Percentiles rank a stretch among this genome's conserved stretches.
These are phyloP conservation scores for Vidua chalybeata DNA, from an alignment of 2,113 vertebrate genomes.

Conservation along the genomic window DNA sequence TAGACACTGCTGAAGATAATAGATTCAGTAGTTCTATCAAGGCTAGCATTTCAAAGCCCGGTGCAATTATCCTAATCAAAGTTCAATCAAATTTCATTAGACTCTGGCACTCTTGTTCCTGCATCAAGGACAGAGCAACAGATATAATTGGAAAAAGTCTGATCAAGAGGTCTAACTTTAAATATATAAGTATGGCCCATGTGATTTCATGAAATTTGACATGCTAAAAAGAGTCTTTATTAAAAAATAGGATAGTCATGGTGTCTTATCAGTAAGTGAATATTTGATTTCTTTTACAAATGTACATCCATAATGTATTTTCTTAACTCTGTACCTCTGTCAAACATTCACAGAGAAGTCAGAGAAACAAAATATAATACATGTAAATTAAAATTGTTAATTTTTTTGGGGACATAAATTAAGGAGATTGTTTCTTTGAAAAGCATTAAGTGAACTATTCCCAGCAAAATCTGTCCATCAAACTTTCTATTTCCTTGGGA, in stretches of 20 bases:
- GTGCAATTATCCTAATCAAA: slow-evolving; percentile 28
- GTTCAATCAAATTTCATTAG: slow-evolving; percentile 27
- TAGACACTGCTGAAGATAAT: not conserved
- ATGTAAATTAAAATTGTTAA: not conserved
- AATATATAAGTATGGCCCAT: not conserved
- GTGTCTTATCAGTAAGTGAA: not conserved
- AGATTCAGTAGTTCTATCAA: not conserved
- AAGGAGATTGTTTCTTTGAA: not conserved
- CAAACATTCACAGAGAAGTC: not conserved
- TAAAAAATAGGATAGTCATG: not conserved
- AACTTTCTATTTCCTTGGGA: not conserved
- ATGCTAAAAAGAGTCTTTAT: not conserved
- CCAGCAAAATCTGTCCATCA: not conserved
- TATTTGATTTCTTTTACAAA: not conserved
- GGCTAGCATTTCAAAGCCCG: not conserved
- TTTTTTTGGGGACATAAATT: rapidly evolving
- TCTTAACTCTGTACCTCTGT: not conserved
- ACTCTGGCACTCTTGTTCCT: not conserved
- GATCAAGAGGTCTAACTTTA: not conserved
- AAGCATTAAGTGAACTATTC: not conserved
- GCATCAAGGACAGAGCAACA: not conserved
- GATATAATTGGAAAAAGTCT: not conserved
- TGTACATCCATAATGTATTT: not conserved
- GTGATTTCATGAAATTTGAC: not conserved
- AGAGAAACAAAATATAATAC: not conserved